phyloP scores from a whole-genome alignment of 2,797 vertebrate genomes.

The Sitta carolinensis region DNA sequence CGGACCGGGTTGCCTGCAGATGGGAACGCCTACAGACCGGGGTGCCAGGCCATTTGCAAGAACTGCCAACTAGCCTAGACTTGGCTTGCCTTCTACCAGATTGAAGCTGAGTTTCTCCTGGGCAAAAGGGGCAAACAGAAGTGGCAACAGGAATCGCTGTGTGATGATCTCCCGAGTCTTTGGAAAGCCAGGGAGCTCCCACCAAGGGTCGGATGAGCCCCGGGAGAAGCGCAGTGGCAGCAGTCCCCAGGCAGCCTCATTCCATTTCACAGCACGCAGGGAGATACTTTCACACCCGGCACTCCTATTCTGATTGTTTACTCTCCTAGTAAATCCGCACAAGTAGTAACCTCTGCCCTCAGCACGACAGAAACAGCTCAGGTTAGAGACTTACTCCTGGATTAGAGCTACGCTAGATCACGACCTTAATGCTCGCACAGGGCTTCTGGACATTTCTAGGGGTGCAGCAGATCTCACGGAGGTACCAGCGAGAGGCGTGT shows the following conservation, averaged over 20 bases:
- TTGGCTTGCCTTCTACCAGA: background rate
- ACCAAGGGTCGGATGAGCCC: fast-evolving
- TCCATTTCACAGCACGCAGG: background rate
- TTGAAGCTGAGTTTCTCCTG: fast-evolving
- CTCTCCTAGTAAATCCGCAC: background rate
- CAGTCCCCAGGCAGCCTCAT: background rate
- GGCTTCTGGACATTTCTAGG: fast-evolving
- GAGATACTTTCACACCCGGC: background rate
- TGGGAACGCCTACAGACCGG: too few species aligned
- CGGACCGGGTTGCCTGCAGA: too few species aligned
- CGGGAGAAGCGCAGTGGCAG: fast-evolving
- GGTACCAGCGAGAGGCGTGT: fast-evolving
- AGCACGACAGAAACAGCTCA: background rate
- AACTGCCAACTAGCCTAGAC: fast-evolving
- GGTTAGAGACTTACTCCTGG: background rate
- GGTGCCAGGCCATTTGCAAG: fast-evolving
- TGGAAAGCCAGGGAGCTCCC: background rate
- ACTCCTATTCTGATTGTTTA: background rate
- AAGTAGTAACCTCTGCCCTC: background rate
- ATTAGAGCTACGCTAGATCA: background rate
- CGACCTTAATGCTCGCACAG: background rate
- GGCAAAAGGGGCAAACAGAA: fast-evolving
- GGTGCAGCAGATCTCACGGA: background rate
- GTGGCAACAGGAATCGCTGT: background rate
- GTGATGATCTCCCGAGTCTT: background rate